These are phyloP conservation scores for Toxotes chatareus DNA, from an alignment of 2,113 vertebrate genomes.

Conservation along the genomic window DNA sequence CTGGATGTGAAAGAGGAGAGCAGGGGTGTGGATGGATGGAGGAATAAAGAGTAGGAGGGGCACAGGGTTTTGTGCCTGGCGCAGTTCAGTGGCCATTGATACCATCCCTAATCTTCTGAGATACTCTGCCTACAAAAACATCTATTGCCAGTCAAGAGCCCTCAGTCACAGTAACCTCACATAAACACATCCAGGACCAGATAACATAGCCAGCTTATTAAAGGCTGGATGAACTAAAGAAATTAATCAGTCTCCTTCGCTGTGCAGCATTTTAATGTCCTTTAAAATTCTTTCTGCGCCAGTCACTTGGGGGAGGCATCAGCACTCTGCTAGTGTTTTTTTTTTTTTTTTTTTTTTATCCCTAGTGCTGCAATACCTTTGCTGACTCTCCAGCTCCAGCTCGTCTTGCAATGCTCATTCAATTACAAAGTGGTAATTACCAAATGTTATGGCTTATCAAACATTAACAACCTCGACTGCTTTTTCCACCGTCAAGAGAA, in stretches of 20 bases:
- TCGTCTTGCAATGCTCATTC: not conserved
- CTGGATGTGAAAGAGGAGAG: slow-evolving; percentile 44
- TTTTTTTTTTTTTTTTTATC: not conserved
- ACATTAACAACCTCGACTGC: too few relatives aligned
- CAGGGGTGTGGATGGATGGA: slow-evolving; percentile 55
- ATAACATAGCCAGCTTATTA: not conserved
- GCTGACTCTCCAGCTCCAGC: not conserved
- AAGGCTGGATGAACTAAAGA: not conserved
- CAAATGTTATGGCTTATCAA: not conserved
- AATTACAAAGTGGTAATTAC: not conserved
- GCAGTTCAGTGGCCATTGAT: slow-evolving; percentile 41
- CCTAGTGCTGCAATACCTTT: not conserved
- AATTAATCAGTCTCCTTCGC: not conserved
- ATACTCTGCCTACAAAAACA: not conserved
- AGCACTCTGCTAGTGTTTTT: not conserved
- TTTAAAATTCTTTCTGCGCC: slow-evolving; percentile 5
- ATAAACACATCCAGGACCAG: accelerated
- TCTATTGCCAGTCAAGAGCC: not conserved
- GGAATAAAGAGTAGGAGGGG: slow-evolving; percentile 26
- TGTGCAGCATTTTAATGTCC: not conserved
- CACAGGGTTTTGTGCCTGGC: slow-evolving; percentile 29
- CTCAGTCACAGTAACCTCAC: not conserved
- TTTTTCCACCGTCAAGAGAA: not conserved
- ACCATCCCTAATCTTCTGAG: slow-evolving; percentile 1
- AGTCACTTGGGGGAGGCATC: not conserved